These are phyloP conservation scores for Sinocyclocheilus grahami DNA, from an alignment of 2,113 vertebrate genomes.

Conservation along the genomic window DNA sequence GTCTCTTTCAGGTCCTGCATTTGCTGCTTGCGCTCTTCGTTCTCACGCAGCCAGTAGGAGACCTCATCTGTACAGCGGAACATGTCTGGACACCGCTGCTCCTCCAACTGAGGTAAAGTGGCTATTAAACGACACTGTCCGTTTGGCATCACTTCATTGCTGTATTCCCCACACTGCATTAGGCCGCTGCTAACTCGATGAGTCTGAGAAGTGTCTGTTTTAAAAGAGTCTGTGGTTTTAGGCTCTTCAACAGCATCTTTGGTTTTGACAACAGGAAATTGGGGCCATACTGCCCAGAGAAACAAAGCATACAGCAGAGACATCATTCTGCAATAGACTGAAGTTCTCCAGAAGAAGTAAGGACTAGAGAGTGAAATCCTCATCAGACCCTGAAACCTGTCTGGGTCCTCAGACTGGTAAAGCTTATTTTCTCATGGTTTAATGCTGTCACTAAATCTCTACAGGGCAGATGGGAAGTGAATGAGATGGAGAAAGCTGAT, in stretches of 20 bases:
- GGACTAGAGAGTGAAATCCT: background rate
- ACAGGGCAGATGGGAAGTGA: background rate
- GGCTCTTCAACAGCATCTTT: background rate
- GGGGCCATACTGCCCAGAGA: slow-evolving; percentile 11
- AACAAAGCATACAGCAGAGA: slow-evolving; percentile 12
- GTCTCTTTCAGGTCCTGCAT: slow-evolving; percentile 77
- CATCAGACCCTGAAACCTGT: background rate
- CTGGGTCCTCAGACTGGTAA: background rate
- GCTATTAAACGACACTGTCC: slow-evolving; percentile 83
- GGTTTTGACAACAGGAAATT: background rate
- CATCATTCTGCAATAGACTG: background rate
- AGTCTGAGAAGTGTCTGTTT: background rate
- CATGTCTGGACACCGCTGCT: slow-evolving; percentile 81
- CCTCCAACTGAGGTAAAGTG: slow-evolving; percentile 78
- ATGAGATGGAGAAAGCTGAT: slow-evolving; percentile 22
- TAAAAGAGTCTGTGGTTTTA: no score
- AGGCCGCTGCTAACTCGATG: slow-evolving; percentile 64
- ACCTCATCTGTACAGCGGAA: slow-evolving; percentile 81
- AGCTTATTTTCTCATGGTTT: slow-evolving; percentile 15
- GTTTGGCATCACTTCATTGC: slow-evolving; percentile 78
- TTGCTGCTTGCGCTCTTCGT: slow-evolving; percentile 82
- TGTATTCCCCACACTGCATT: slow-evolving; percentile 80
- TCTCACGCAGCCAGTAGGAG: slow-evolving; percentile 86
- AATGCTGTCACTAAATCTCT: background rate
- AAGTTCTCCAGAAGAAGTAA: background rate